These are phyloP conservation scores for Cancer borealis DNA, from an alignment of 2,888 invertebrate species.

Conservation along the genomic window DNA sequence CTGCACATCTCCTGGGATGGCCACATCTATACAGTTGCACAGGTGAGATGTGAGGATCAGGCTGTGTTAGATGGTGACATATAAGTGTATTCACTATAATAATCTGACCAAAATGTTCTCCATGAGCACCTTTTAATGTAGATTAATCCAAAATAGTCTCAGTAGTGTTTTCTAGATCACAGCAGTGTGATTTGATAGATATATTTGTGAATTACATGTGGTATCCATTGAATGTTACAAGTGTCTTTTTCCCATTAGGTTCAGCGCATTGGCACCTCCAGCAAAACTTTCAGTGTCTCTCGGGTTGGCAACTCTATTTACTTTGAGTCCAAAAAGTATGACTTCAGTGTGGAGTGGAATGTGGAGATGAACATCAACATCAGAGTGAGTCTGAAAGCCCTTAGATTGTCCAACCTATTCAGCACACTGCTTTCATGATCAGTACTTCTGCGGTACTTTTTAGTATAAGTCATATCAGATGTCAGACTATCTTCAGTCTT, in stretches of 20 bases:
- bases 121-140: not conserved
- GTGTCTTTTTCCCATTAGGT: slow-evolving; percentile 80
- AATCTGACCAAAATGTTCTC: not conserved
- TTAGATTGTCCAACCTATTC: not conserved
- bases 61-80: not conserved
- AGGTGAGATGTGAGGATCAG: slow-evolving; percentile 78
- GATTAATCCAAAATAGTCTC: not conserved
- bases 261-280: slow-evolving; percentile 84
- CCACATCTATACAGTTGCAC: slow-evolving; percentile 79
- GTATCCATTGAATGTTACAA: not conserved
- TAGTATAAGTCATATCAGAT: not conserved
- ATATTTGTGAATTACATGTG: not conserved
- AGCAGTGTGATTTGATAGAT: not conserved
- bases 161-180: not conserved
- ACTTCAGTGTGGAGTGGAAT: slow-evolving; percentile 88
- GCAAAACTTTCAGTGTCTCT: slow-evolving; percentile 85
- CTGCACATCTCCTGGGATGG: slow-evolving; percentile 86
- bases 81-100: not conserved
- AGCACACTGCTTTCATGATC: not conserved
- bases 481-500: not conserved
- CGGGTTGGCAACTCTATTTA: slow-evolving; percentile 86
- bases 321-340: slow-evolving; percentile 86
- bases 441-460: not conserved
- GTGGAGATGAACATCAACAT: slow-evolving; percentile 85
- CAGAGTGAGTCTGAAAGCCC: slow-evolving; percentile 82